phyloP scores from a whole-genome alignment of 2,888 invertebrate species.

The Imbricaverruca yamaguchii region DNA sequence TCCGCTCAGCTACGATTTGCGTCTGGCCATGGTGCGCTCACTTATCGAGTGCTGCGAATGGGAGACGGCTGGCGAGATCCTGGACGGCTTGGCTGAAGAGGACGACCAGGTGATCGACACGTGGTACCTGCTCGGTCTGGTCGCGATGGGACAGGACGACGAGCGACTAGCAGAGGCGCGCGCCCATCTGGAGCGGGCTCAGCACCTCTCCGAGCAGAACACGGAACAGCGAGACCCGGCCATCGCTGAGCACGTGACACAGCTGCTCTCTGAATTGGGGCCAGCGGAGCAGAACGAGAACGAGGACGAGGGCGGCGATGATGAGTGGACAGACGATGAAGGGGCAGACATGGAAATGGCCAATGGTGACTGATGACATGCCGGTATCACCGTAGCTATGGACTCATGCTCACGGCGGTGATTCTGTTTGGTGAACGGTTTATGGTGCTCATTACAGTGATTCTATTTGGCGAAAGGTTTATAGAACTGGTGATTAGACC shows the following conservation, averaged over 20 bases:
- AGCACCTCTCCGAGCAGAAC: background rate
- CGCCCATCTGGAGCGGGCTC: background rate
- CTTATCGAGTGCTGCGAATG: slow-evolving; percentile 43
- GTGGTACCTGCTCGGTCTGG: slow-evolving; percentile 46
- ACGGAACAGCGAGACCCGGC: background rate
- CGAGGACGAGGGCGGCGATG: background rate
- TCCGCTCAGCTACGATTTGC: slow-evolving; percentile 39
- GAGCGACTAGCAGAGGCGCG: slow-evolving; percentile 1
- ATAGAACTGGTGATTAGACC: too few relatives aligned
- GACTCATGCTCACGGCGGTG: too few relatives aligned
- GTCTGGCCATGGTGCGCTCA: slow-evolving; percentile 41
- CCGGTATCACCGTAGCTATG: too few relatives aligned
- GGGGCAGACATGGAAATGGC: background rate
- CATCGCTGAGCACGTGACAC: background rate
- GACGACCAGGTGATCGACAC: slow-evolving; percentile 43
- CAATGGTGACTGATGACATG: too few relatives aligned
- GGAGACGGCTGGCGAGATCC: slow-evolving; percentile 41
- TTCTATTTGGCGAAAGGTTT: too few relatives aligned
- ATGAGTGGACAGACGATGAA: background rate
- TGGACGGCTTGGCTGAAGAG: slow-evolving; percentile 43
- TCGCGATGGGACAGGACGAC: slow-evolving; percentile 39
- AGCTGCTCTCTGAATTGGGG: background rate
- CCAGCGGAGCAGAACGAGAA: background rate
- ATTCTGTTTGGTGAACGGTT: too few relatives aligned
- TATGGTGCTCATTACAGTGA: too few relatives aligned